Evolutionary conservation across 2,888 invertebrate species (phyloP).

Genomic region (Brachylomia viminalis): DNA sequence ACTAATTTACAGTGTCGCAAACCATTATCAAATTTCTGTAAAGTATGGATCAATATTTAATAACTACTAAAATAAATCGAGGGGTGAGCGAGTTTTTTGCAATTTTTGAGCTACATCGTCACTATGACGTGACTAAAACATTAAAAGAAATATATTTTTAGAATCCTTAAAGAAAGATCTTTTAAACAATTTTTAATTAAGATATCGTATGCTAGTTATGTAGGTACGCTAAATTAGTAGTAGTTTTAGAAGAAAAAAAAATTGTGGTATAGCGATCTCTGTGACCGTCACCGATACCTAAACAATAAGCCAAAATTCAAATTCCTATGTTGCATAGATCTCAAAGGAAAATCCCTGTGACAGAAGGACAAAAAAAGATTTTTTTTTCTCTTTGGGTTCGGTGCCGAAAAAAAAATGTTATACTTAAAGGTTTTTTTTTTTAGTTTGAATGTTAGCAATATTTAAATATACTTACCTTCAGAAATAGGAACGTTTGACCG

Average conservation of each 20-base stretch:
- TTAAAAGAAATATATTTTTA: not conserved
- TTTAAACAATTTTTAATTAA: not conserved
- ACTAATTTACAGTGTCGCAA: not conserved
- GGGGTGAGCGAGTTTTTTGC: not conserved
- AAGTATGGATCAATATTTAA: not conserved
- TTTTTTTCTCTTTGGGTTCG: not conserved
- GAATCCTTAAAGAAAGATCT: not conserved
- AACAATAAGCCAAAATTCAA: no score
- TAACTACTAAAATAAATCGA: not conserved
- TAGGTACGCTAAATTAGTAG: no score
- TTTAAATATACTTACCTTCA: not conserved
- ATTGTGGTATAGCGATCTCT: no score
- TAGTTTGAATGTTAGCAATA: not conserved
- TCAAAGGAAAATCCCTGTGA: not conserved
- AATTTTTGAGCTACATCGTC: not conserved
- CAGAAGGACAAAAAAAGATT: not conserved
- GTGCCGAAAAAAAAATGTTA: no score
- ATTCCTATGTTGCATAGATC: not conserved
- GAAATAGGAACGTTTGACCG: not conserved
- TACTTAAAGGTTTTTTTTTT: not conserved
- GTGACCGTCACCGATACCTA: no score
- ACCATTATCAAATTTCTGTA: not conserved
- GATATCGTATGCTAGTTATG: not conserved
- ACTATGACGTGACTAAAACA: not conserved
- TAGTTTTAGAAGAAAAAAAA: not conserved